phyloP scores from a whole-genome alignment of 2,113 vertebrate species.

The Taxidea taxus region DNA sequence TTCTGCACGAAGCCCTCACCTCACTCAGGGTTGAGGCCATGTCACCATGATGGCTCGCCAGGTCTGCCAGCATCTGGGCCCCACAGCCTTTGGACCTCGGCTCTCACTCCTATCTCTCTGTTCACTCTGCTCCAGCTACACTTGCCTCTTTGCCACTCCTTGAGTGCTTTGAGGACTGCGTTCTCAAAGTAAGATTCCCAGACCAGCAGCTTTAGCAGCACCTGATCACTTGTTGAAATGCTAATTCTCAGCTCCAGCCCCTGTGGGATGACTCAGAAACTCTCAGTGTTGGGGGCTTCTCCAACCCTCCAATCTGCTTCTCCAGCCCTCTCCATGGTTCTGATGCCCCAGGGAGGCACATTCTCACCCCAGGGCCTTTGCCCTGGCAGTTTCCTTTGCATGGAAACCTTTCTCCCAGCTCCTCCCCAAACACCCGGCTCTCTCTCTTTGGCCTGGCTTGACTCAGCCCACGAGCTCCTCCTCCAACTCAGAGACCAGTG shows the following conservation, averaged over 20 bases:
- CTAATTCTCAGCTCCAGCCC: neutral
- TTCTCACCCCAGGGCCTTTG: neutral
- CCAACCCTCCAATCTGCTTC: neutral
- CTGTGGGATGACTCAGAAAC: neutral
- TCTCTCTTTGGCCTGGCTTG: neutral
- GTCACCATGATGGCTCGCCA: neutral
- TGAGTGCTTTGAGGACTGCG: neutral
- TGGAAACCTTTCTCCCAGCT: neutral
- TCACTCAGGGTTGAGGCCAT: neutral
- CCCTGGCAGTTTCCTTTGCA: neutral
- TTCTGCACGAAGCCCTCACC: neutral
- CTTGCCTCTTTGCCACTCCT: neutral
- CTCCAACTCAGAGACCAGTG: neutral
- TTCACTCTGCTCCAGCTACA: neutral
- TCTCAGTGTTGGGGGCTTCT: neutral
- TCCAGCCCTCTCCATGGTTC: neutral
- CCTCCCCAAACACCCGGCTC: neutral
- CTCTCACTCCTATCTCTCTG: neutral
- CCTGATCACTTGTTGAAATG: neutral
- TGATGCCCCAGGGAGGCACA: neutral
- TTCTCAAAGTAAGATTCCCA: neutral
- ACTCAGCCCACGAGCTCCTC: neutral
- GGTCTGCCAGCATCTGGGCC: neutral
- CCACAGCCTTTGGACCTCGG: rapidly evolving
- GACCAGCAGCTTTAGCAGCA: too few relatives aligned